Percentiles rank a stretch among this genome's conserved stretches.
These are phyloP conservation scores for Hypena proboscidalis DNA, from an alignment of 2,888 invertebrate species.

Conservation along the genomic window DNA sequence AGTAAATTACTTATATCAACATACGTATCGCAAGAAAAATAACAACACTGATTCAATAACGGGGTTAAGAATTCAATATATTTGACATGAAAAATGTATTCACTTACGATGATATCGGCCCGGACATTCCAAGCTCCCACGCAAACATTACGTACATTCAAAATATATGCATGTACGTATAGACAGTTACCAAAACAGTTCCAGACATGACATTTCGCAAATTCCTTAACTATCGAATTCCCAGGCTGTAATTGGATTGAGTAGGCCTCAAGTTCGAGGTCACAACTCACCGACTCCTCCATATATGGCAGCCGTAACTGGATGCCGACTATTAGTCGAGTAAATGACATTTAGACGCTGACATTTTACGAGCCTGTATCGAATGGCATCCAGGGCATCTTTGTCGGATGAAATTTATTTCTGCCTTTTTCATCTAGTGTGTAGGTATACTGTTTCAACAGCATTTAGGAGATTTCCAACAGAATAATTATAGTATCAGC, in stretches of 20 bases:
- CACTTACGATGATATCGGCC: conserved; percentile 20
- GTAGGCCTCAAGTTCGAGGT: conserved; percentile 44
- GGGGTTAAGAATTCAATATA: conserved; percentile 13
- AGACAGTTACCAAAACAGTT: conserved; percentile 12
- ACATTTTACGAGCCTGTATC: conserved; percentile 24
- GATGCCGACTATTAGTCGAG: conserved; percentile 15
- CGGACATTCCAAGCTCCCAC: conserved; percentile 36
- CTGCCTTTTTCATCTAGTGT: no score
- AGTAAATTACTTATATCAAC: no score
- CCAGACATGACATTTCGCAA: conserved; percentile 13
- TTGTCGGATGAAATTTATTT: conserved; percentile 13
- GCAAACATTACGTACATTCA: no score
- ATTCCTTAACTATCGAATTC: conserved; percentile 35
- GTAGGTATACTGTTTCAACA: no score
- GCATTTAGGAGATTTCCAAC: no score
- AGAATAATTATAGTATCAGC: no score
- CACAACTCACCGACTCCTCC: conserved; percentile 23
- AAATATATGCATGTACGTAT: conserved; percentile 7
- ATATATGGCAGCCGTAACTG: conserved; percentile 33
- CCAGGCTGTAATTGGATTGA: conserved; percentile 33
- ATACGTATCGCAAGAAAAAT: no score
- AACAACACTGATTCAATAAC: background rate
- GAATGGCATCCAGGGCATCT: conserved; percentile 24
- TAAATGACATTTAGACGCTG: conserved; percentile 18
- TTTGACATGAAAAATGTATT: conserved; percentile 15